These are phyloP conservation scores for Anoplolepis gracilipes DNA, from an alignment of 1,140 invertebrate genomes.

Conservation along the genomic window DNA sequence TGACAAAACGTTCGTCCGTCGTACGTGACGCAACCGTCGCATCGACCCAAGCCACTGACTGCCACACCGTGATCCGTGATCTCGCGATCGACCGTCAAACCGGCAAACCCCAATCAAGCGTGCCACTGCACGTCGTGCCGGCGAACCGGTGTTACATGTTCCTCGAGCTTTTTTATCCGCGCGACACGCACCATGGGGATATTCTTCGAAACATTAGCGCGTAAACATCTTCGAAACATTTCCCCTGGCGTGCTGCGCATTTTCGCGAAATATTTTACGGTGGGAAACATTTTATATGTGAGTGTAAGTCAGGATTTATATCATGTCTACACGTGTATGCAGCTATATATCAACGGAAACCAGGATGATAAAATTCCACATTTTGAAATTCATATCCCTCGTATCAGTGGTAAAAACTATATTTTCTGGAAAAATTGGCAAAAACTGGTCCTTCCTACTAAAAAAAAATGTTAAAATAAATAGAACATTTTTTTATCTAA, in stretches of 20 bases:
- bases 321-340: not conserved
- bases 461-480: too few relatives aligned
- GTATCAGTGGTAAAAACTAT: too few relatives aligned
- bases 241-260: not conserved
- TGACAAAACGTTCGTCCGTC: conserved; percentile 26
- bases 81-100: conserved; percentile 36
- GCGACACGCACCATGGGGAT: conserved; percentile 18
- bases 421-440: too few relatives aligned
- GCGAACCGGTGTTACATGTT: conserved; percentile 60
- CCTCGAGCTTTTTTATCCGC: conserved; percentile 21
- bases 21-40: conserved; percentile 23
- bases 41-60: not conserved
- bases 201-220: conserved; percentile 38
- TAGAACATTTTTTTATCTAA: too few relatives aligned
- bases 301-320: conserved; percentile 22
- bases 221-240: too few relatives aligned
- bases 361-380: too few relatives aligned
- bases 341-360: not conserved
- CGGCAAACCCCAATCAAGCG: conserved; percentile 47
- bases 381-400: too few relatives aligned
- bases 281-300: too few relatives aligned
- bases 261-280: conserved; percentile 26
- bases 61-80: conserved; percentile 7
- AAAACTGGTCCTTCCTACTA: too few relatives aligned
- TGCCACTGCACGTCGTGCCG: conserved; percentile 27